A percentile compares a stretch with the other conserved stretches of the same genome.
Conservation (phyloP, 2,113 vertebrate species). For the Ciconia stormi region DNA sequence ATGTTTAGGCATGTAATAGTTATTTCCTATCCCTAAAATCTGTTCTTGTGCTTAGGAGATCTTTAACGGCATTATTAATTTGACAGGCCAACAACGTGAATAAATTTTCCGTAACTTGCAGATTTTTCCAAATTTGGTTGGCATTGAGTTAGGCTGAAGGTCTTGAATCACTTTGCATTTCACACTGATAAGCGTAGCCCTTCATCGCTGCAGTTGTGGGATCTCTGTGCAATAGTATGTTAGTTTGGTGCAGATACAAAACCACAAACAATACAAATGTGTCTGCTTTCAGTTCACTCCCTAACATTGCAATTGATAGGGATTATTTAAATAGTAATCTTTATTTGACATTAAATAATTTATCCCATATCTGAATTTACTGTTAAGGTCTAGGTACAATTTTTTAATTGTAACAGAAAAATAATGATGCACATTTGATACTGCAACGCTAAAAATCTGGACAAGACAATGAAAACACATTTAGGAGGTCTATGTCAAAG, state of each 20-base stretch:
- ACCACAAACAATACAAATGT: fast-evolving
- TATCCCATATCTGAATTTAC: neutral
- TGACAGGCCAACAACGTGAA: neutral
- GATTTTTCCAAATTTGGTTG: neutral
- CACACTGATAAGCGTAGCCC: fast-evolving
- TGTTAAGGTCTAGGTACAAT: neutral
- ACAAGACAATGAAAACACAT: neutral
- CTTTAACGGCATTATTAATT: neutral
- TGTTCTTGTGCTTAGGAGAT: neutral
- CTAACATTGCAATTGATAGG: neutral
- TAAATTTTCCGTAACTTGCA: neutral
- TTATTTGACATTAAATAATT: neutral
- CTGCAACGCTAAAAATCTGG: neutral
- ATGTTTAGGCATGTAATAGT: neutral
- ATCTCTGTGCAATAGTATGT: neutral
- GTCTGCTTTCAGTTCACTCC: neutral
- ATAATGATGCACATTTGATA: neutral
- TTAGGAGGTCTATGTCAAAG: neutral
- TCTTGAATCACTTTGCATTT: neutral
- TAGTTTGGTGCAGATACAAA: neutral
- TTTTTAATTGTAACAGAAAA: neutral
- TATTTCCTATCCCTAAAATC: neutral
- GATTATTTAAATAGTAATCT: neutral
- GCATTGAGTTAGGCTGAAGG: neutral
- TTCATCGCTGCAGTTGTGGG: neutral